A percentile compares a stretch with the other conserved stretches of the same genome.
These are phyloP conservation scores for Lepisosteus oculatus DNA, from an alignment of 2,113 vertebrate genomes.

Conservation along the genomic window DNA sequence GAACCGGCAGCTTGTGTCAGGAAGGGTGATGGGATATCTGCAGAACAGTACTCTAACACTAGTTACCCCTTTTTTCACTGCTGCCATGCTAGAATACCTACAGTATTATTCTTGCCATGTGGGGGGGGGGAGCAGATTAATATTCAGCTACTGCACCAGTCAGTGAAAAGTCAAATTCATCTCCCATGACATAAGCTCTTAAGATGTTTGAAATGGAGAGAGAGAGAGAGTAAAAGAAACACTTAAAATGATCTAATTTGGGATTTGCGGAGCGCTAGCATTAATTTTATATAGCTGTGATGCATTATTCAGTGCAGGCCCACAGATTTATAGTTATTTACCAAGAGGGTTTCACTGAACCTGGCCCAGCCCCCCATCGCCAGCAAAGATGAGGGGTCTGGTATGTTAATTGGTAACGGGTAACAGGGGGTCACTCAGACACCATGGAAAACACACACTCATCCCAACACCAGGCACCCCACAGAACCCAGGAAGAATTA, in stretches of 20 bases:
- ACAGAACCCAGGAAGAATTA: not conserved
- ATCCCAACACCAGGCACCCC: no score
- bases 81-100: not conserved
- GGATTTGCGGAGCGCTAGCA: conserved; percentile 42
- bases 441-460: no score
- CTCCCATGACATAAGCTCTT: conserved; percentile 60
- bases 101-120: not conserved
- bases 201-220: conserved; percentile 34
- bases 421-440: not conserved
- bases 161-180: conserved; percentile 48
- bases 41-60: no score
- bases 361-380: not conserved
- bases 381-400: not conserved
- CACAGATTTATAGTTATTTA: conserved; percentile 26
- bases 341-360: conserved; percentile 15
- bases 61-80: not conserved
- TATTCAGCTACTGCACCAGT: conserved; percentile 55
- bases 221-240: conserved; percentile 40
- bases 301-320: conserved; percentile 46
- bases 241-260: conserved; percentile 57
- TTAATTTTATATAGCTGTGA: conserved; percentile 49
- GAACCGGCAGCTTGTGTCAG: not conserved
- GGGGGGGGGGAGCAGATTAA: conserved; percentile 39
- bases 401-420: not conserved
- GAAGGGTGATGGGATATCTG: not conserved